A percentile compares a stretch with the other conserved stretches of the same genome.
Evolutionary conservation across 2,888 invertebrate genomes (phyloP).

Genomic region (Limnephilus marmoratus): DNA sequence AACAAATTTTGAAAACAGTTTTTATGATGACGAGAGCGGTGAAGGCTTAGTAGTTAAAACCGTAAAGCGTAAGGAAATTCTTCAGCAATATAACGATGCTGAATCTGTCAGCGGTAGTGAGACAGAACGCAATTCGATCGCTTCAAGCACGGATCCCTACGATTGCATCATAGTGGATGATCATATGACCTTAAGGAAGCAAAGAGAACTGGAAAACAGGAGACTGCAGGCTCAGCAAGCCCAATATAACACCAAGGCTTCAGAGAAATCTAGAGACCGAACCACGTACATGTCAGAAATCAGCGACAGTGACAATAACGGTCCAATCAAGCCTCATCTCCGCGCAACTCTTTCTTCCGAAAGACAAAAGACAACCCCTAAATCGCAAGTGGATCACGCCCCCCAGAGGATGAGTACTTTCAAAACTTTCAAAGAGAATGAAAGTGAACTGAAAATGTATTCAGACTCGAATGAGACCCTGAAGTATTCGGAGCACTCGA

Average conservation of each 20-base stretch:
- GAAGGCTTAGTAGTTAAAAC: constrained; percentile 84
- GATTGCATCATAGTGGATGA: constrained; percentile 92
- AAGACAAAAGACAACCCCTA: constrained; percentile 70
- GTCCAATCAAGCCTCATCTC: constrained; percentile 75
- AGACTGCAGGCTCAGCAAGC: constrained; percentile 71
- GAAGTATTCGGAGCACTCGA: constrained; percentile 74
- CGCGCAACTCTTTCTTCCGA: constrained; percentile 74
- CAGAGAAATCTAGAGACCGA: constrained; percentile 60
- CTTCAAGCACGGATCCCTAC: constrained; percentile 85
- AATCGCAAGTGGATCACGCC: constrained; percentile 71
- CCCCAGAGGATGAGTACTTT: constrained; percentile 75
- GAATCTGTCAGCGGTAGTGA: constrained; percentile 77
- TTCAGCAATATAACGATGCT: constrained; percentile 82
- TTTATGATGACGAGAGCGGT: constrained; percentile 81
- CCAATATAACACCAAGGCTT: constrained; percentile 59
- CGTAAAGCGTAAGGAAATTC: constrained; percentile 84
- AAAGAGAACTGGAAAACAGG: constrained; percentile 74
- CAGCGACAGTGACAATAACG: constrained; percentile 69
- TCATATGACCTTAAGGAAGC: constrained; percentile 79
- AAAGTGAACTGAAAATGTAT: constrained; percentile 76
- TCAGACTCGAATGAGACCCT: constrained; percentile 76
- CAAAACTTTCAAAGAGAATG: constrained; percentile 76
- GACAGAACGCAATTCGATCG: constrained; percentile 81
- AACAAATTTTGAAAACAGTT: constrained; percentile 81
- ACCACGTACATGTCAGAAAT: constrained; percentile 61